Percentiles rank a stretch among this genome's conserved stretches.
These are phyloP conservation scores for Diorhabda elongata DNA, from an alignment of 1,140 invertebrate genomes.

Conservation along the genomic window DNA sequence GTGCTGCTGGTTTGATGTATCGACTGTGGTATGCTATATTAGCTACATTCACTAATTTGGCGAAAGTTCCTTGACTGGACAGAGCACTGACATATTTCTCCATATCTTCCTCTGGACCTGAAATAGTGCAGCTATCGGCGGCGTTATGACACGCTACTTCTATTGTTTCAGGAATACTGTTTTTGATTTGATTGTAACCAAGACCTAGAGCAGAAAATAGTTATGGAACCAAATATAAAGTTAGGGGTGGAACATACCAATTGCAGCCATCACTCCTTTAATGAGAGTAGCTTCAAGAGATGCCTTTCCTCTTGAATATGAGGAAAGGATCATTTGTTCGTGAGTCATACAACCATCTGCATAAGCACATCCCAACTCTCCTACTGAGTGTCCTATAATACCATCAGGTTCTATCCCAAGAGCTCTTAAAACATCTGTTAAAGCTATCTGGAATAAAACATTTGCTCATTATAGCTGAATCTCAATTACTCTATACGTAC, in stretches of 20 bases:
- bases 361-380: constrained; percentile 85
- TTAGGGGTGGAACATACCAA: constrained; percentile 50
- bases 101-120: constrained; percentile 72
- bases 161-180: constrained; percentile 61
- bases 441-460: constrained; percentile 62
- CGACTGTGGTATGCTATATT: constrained; percentile 83
- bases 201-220: constrained; percentile 29
- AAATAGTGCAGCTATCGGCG: constrained; percentile 78
- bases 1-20: constrained; percentile 74
- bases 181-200: constrained; percentile 50
- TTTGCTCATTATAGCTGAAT: too few relatives aligned
- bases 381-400: constrained; percentile 85
- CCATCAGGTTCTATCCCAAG: constrained; percentile 75
- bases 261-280: constrained; percentile 79
- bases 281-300: constrained; percentile 74
- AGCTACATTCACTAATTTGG: constrained; percentile 73
- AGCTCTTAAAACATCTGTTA: constrained; percentile 70
- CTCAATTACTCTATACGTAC: constrained; percentile 44
- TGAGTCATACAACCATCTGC: constrained; percentile 80
- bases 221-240: too few relatives aligned
- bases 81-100: constrained; percentile 65
- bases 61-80: constrained; percentile 73
- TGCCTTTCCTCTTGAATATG: constrained; percentile 81
- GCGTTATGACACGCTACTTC: constrained; percentile 86
- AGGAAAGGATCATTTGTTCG: constrained; percentile 76